Conservation (phyloP, 2,797 vertebrate genomes). For the Ctenopoma multispine region DNA sequence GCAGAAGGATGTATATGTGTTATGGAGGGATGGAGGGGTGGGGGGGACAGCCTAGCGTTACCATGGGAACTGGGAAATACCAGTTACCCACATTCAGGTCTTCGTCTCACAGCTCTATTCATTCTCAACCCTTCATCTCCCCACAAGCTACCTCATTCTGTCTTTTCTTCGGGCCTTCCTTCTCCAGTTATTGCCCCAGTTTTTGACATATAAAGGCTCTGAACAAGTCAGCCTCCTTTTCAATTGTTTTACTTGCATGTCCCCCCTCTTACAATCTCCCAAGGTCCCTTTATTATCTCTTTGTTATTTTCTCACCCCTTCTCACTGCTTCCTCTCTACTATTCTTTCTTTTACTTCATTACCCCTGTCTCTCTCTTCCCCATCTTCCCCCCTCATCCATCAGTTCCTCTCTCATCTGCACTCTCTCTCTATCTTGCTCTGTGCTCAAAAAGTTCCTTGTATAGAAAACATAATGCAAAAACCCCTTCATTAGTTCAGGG, state of each 20-base stretch:
- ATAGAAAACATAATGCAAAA: slow-evolving; percentile 35
- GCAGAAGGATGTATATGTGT: slow-evolving; percentile 33
- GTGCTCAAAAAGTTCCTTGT: slow-evolving; percentile 46
- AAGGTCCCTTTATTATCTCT: neutral
- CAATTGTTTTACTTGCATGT: neutral
- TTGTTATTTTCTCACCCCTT: neutral
- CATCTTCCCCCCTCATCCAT: neutral
- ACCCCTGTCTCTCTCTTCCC: neutral
- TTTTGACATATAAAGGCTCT: slow-evolving; percentile 14
- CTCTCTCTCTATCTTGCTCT: slow-evolving; percentile 8
- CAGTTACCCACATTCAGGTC: slow-evolving; percentile 58
- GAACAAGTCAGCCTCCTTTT: neutral
- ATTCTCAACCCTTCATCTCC: slow-evolving; percentile 23
- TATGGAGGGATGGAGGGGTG: neutral
- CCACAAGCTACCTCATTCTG: neutral
- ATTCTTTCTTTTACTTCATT: slow-evolving; percentile 10
- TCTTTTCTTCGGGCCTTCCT: slow-evolving; percentile 32
- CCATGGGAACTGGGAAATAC: slow-evolving; percentile 87
- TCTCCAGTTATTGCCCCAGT: slow-evolving; percentile 33
- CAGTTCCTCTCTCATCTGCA: neutral
- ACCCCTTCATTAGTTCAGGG: slow-evolving; percentile 40
- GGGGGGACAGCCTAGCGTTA: slow-evolving; percentile 66
- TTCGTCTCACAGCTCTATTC: slow-evolving; percentile 47
- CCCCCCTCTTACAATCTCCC: neutral
- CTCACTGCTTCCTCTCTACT: neutral